Conservation (phyloP, 1,140 invertebrate species). For the Magallana angulata region DNA sequence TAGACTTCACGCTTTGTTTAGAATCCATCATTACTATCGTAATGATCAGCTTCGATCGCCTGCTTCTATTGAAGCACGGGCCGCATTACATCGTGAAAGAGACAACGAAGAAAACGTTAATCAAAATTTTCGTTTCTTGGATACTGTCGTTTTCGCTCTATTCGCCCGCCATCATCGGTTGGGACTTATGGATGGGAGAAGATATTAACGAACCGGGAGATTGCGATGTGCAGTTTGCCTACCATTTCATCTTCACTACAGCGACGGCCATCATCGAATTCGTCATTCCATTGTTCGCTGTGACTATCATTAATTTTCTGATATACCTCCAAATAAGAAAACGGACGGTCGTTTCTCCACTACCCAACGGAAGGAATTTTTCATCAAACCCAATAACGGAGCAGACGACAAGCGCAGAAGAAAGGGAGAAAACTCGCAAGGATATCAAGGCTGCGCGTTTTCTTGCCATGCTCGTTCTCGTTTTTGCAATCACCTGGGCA, state of each 20-base stretch:
- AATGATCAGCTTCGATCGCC: slow-evolving; percentile 64
- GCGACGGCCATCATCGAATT: slow-evolving; percentile 66
- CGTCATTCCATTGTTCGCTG: slow-evolving; percentile 56
- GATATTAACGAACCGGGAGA: slow-evolving; percentile 48
- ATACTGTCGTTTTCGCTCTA: slow-evolving; percentile 61
- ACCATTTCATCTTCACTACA: slow-evolving; percentile 60
- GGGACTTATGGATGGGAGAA: slow-evolving; percentile 64
- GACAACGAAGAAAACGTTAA: slow-evolving; percentile 48
- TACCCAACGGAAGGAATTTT: background rate
- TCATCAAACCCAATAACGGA: background rate
- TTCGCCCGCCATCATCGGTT: slow-evolving; percentile 68
- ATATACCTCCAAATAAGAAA: slow-evolving; percentile 65
- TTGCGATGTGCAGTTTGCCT: slow-evolving; percentile 68
- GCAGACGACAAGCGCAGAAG: background rate
- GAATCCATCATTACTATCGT: slow-evolving; percentile 64
- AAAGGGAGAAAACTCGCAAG: slow-evolving; percentile 21
- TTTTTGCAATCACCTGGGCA: slow-evolving; percentile 62
- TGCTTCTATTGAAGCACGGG: slow-evolving; percentile 62
- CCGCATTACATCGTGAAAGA: slow-evolving; percentile 56
- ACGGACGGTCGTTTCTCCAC: background rate
- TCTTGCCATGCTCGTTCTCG: slow-evolving; percentile 60
- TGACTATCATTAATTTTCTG: slow-evolving; percentile 58
- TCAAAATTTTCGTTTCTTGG: slow-evolving; percentile 63
- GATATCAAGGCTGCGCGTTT: slow-evolving; percentile 62
- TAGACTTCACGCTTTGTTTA: slow-evolving; percentile 66